A percentile compares a stretch with the other conserved stretches of the same genome.
These are phyloP conservation scores for Xylota segnis DNA, from an alignment of 2,888 invertebrate species.

Conservation along the genomic window DNA sequence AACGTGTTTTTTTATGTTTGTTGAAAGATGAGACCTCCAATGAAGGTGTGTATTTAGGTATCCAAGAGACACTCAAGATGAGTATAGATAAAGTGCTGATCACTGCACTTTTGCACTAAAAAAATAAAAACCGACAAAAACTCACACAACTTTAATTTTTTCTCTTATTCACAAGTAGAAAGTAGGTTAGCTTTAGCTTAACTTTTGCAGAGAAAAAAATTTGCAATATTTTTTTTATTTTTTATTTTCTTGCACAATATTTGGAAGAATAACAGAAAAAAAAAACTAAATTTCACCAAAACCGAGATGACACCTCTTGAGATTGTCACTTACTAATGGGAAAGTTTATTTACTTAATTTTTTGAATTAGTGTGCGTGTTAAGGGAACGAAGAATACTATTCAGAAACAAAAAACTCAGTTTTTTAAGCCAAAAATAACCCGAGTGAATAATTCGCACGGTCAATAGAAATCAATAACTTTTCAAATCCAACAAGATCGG, in stretches of 20 bases:
- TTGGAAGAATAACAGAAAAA: constrained; percentile 46
- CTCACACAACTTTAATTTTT: constrained; percentile 39
- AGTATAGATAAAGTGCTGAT: constrained; percentile 36
- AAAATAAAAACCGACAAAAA: constrained; percentile 27
- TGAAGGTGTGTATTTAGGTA: constrained; percentile 51
- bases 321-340: constrained; percentile 68
- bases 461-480: constrained; percentile 7
- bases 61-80: constrained; percentile 53
- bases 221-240: constrained; percentile 43
- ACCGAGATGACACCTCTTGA: constrained; percentile 52
- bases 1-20: constrained; percentile 27
- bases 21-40: constrained; percentile 40
- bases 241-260: constrained; percentile 56
- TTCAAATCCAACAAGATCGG: constrained; percentile 28
- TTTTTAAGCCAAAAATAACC: constrained; percentile 48
- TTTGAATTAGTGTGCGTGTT: constrained; percentile 59
- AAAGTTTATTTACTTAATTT: constrained; percentile 65
- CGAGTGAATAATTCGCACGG: constrained; percentile 52
- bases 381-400: constrained; percentile 31
- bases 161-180: constrained; percentile 66
- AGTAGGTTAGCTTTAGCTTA: constrained; percentile 66
- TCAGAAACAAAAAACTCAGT: constrained; percentile 11
- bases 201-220: constrained; percentile 30
- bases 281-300: constrained; percentile 50
- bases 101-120: constrained; percentile 73